Base-by-base conservation (phyloP, 2,888 invertebrate species). In the Pristionchus japonicus region DNA sequence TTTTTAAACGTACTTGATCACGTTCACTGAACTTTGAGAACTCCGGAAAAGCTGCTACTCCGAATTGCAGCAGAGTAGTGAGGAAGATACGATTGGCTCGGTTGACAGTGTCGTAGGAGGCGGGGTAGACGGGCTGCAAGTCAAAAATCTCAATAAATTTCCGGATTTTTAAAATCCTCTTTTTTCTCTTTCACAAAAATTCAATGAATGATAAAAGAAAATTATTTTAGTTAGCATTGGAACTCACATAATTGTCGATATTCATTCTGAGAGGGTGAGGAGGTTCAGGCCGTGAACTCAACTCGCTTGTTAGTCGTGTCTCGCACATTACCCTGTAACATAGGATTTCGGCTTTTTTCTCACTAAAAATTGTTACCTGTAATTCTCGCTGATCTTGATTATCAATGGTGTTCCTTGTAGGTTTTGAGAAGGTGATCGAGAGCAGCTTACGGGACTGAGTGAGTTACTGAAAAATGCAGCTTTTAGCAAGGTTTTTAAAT, bases 271-370 rank as follows among this genome's bases (percentile, higher is more conserved):
- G 13, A 2, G 77, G 77, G 47, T 77, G 77, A 3, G 77, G 77
- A 31, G 77, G 77, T 9, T 77, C 77, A 17, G 23, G 6, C 11
- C 77, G 43, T 2, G n/a, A 77, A 47, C 77, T 77, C n/a, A 77
- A 23, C 34, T 77, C 77, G 27, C 77, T 43, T n/a, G 77, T 43
- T 40, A 77, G 43, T 43, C 77, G 23, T 13, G 77, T 77, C 11
- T 77, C 77, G 43, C 77, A 77, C 77, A 77, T 77, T 77, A 77
- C 43, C 43, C 77, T 77, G 77, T 0, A 74, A 74, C 15, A n/a
- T n/a, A n/a, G n/a, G n/a, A n/a, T n/a, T n/a, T n/a, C n/a, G n/a
- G n/a, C n/a, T n/a, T n/a, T n/a, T n/a, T n/a, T n/a, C n/a, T n/a
- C n/a, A n/a, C n/a, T n/a, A n/a, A n/a, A n/a, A n/a, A n/a, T n/a